Percentiles rank a stretch among this genome's conserved stretches.
phyloP scores from a whole-genome alignment of 2,113 vertebrate species.

The Notothenia coriiceps region DNA sequence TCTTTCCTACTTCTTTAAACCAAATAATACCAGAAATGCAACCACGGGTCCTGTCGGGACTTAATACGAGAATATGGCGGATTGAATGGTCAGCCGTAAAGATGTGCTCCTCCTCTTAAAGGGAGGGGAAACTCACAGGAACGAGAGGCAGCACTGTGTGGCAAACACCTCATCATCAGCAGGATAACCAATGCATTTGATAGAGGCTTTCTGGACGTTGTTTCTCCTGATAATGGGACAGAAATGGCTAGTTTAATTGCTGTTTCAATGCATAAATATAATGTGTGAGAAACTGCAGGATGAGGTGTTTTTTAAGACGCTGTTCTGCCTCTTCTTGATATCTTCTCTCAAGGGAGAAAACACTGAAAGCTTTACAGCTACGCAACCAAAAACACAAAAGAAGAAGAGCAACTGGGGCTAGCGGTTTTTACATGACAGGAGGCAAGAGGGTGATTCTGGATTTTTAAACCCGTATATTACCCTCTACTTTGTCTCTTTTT shows the following conservation, averaged over 20 bases:
- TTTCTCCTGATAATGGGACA: conserved; percentile 26
- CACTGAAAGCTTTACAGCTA: conserved; percentile 90
- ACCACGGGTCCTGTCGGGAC: conserved; percentile 46
- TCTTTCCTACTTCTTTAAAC: conserved; percentile 76
- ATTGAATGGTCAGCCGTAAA: conserved; percentile 24
- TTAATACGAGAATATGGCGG: conserved; percentile 40
- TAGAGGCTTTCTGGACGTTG: conserved; percentile 22
- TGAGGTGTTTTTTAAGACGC: conserved; percentile 55
- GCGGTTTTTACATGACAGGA: conserved; percentile 49
- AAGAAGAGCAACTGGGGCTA: conserved; percentile 69
- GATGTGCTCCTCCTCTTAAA: conserved; percentile 50
- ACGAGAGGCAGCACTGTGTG: conserved; percentile 51
- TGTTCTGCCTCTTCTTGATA: conserved; percentile 73
- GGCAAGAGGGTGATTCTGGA: conserved; percentile 48
- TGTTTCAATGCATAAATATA: conserved; percentile 11
- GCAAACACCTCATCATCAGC: conserved; percentile 31
- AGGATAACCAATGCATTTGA: not conserved
- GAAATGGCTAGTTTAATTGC: not conserved
- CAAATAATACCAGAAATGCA: conserved; percentile 80
- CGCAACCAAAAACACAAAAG: conserved; percentile 88
- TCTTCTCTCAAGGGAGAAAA: conserved; percentile 62
- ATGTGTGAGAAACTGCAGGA: conserved; percentile 18
- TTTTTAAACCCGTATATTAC: conserved; percentile 43
- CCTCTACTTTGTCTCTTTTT: conserved; percentile 62
- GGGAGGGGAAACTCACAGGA: conserved; percentile 7